Conservation (phyloP, 2,888 invertebrate genomes). For the Rhorus exstirpatorius region DNA sequence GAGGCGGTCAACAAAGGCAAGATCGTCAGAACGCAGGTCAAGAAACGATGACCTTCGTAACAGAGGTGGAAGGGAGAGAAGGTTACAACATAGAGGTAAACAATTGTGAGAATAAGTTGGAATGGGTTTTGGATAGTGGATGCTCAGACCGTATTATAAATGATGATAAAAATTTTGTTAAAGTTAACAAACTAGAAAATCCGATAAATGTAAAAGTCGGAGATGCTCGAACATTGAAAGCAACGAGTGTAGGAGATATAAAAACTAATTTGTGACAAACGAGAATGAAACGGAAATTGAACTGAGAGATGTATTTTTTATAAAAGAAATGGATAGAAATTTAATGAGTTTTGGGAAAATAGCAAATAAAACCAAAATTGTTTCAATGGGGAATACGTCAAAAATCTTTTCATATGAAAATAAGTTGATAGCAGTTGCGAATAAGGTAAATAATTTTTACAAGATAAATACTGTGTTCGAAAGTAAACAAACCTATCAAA, state of each 20-base stretch:
- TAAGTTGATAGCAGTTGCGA: conserved; percentile 55
- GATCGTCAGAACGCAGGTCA: too few relatives aligned
- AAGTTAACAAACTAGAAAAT: conserved; percentile 39
- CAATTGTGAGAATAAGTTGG: conserved; percentile 14
- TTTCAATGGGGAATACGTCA: conserved; percentile 40
- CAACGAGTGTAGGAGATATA: conserved; percentile 52
- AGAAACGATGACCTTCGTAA: too few relatives aligned
- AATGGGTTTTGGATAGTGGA: conserved; percentile 67
- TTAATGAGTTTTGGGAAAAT: conserved; percentile 61
- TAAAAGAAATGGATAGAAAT: conserved; percentile 54
- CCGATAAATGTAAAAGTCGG: conserved; percentile 64
- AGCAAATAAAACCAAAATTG: conserved; percentile 49
- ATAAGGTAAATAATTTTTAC: conserved; percentile 39
- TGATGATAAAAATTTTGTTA: conserved; percentile 49
- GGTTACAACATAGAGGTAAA: too few relatives aligned
- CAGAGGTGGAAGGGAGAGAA: too few relatives aligned
- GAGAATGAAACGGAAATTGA: conserved; percentile 7
- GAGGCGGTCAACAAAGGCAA: background rate
- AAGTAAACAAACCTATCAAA: conserved; percentile 4
- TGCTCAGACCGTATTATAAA: conserved; percentile 67
- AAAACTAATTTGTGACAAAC: conserved; percentile 36
- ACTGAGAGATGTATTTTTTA: background rate
- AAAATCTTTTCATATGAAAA: conserved; percentile 42
- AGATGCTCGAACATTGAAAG: conserved; percentile 61
- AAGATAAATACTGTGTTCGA: conserved; percentile 29